phyloP scores from a whole-genome alignment of 2,888 invertebrate genomes.

The Platynereis dumerilii region DNA sequence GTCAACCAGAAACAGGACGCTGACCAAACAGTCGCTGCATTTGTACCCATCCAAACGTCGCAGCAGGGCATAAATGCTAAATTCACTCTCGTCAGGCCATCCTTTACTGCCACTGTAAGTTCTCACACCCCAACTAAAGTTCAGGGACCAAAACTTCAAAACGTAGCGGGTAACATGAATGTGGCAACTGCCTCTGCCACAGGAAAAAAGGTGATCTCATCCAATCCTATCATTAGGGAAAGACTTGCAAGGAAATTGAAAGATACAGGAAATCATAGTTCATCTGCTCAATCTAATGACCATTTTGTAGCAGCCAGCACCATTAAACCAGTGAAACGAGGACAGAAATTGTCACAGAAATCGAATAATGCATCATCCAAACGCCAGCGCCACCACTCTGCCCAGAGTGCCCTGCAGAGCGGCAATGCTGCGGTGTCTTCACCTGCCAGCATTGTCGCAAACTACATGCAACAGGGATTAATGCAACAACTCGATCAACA shows the following conservation, averaged over 20 bases:
- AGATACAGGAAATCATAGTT: not conserved
- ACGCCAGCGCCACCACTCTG: conserved; percentile 22
- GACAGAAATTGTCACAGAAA: not conserved
- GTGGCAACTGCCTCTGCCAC: not conserved
- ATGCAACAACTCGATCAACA: not conserved
- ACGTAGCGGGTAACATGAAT: not conserved
- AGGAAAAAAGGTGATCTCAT: conserved; percentile 3
- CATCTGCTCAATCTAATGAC: conserved; percentile 8
- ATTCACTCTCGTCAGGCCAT: conserved; percentile 17
- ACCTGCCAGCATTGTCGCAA: not conserved
- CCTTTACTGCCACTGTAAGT: conserved; percentile 7
- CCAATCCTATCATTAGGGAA: not conserved
- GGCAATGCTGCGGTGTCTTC: not conserved
- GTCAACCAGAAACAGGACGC: conserved; percentile 11
- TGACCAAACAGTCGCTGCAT: conserved; percentile 8
- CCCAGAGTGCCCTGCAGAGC: conserved; percentile 22
- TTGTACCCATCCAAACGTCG: conserved; percentile 21
- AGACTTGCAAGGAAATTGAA: not conserved
- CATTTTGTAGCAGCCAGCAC: conserved; percentile 25
- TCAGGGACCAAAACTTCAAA: conserved; percentile 4
- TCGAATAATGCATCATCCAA: conserved; percentile 6
- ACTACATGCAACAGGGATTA: not conserved
- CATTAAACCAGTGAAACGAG: conserved; percentile 22
- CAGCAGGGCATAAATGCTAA: conserved; percentile 1
- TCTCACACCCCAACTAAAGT: not conserved